Conservation (phyloP, 1,140 invertebrate species). For the Saccostrea cuccullata region DNA sequence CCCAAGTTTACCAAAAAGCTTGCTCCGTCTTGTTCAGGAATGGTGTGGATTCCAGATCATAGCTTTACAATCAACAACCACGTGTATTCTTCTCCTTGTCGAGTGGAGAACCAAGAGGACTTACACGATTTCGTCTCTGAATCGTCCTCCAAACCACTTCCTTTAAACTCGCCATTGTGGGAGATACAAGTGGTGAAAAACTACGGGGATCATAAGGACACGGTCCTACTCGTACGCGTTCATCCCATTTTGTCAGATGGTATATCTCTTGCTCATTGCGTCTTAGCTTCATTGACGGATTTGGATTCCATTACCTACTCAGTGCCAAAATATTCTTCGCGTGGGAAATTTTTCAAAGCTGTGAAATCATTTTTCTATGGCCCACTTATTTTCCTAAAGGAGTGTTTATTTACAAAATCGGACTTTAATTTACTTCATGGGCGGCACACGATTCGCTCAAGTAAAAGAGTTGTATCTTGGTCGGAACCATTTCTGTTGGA, state of each 20-base stretch:
- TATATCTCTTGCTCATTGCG: constrained; percentile 80
- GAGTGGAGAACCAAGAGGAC: constrained; percentile 73
- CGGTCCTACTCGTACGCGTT: constrained; percentile 80
- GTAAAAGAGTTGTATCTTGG: constrained; percentile 78
- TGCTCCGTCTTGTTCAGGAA: constrained; percentile 73
- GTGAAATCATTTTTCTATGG: constrained; percentile 80
- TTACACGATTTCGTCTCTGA: constrained; percentile 78
- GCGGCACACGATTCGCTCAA: constrained; percentile 67
- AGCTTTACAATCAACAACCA: constrained; percentile 81
- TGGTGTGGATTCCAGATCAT: constrained; percentile 80
- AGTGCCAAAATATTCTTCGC: constrained; percentile 78
- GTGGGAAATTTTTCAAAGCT: constrained; percentile 71
- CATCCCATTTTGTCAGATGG: constrained; percentile 83
- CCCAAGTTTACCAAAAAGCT: constrained; percentile 79
- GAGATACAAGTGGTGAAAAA: constrained; percentile 81
- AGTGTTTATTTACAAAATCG: constrained; percentile 76
- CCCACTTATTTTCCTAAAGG: constrained; percentile 80
- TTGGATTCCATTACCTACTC: constrained; percentile 74
- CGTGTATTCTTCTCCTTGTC: constrained; percentile 77
- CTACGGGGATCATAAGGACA: constrained; percentile 78
- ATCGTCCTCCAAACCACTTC: constrained; percentile 78
- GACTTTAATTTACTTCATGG: constrained; percentile 76
- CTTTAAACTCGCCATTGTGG: constrained; percentile 80
- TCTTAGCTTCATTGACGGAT: constrained; percentile 81
- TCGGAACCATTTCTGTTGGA: constrained; percentile 78